phyloP scores from a whole-genome alignment of 2,113 vertebrate genomes.

The Dasyornis broadbenti region DNA sequence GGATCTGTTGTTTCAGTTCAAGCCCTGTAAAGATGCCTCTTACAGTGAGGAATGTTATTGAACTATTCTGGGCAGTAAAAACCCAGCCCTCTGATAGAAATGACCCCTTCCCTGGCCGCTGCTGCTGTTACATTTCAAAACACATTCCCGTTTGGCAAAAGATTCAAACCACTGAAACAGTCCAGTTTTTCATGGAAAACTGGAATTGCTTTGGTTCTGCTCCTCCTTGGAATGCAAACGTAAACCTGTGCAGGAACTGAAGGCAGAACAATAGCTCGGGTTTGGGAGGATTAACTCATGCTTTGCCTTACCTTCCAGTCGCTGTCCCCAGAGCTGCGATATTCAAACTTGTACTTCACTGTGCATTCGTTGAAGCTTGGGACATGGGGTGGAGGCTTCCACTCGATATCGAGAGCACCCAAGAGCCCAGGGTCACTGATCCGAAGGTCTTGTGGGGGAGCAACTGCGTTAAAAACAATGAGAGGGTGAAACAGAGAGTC shows the following conservation, averaged over 20 bases:
- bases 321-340: conserved; percentile 60
- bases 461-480: conserved; percentile 66
- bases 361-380: conserved; percentile 59
- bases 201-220: neutral
- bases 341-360: conserved; percentile 76
- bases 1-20: neutral
- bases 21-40: neutral
- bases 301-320: conserved; percentile 79
- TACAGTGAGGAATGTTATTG: neutral
- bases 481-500: neutral
- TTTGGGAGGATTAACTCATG: fast-evolving
- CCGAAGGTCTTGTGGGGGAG: conserved; percentile 76
- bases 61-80: neutral
- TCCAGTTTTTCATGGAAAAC: neutral
- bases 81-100: neutral
- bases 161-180: neutral
- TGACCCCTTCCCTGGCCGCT: neutral
- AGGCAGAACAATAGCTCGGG: neutral
- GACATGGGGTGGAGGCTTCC: conserved; percentile 69
- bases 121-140: neutral
- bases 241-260: neutral
- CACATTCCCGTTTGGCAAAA: neutral
- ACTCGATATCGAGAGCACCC: conserved; percentile 77
- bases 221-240: neutral
- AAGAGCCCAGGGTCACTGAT: conserved; percentile 82